phyloP scores from a whole-genome alignment of 2,888 invertebrate species.

The Erpobdella octoculata region DNA sequence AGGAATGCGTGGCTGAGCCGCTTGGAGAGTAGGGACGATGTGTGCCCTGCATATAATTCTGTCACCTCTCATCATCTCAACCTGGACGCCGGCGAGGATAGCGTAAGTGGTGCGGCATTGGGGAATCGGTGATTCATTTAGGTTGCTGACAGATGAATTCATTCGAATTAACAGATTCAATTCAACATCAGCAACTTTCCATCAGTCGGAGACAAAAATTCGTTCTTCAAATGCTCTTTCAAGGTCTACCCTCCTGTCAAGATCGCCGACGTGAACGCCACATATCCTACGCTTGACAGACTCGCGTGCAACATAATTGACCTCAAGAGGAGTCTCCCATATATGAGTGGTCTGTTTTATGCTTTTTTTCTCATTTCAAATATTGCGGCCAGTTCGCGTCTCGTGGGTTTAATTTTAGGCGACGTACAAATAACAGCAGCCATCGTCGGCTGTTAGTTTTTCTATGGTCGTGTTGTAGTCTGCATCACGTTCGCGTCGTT shows the following conservation, averaged over 20 bases:
- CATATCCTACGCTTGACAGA: background rate
- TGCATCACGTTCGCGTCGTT: too few relatives aligned
- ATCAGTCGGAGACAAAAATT: background rate
- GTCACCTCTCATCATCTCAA: background rate
- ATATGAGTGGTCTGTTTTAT: background rate
- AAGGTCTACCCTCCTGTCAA: background rate
- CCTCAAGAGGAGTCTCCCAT: background rate
- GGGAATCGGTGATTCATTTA: too few relatives aligned
- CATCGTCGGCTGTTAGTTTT: too few relatives aligned
- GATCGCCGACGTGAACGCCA: background rate
- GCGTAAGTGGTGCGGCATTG: too few relatives aligned
- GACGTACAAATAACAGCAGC: too few relatives aligned
- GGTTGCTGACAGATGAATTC: too few relatives aligned
- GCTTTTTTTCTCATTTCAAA: too few relatives aligned
- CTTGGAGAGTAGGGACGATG: too few relatives aligned
- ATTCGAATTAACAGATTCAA: background rate
- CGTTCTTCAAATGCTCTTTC: background rate
- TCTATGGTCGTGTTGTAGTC: too few relatives aligned
- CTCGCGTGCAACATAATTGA: conserved; percentile 2
- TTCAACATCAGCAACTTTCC: background rate
- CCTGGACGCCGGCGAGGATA: background rate
- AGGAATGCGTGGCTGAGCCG: background rate
- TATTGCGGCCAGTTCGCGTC: too few relatives aligned
- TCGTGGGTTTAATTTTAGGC: too few relatives aligned
- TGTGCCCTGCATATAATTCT: too few relatives aligned